phyloP scores from a whole-genome alignment of 2,113 vertebrate genomes.

The Nesoenas mayeri region DNA sequence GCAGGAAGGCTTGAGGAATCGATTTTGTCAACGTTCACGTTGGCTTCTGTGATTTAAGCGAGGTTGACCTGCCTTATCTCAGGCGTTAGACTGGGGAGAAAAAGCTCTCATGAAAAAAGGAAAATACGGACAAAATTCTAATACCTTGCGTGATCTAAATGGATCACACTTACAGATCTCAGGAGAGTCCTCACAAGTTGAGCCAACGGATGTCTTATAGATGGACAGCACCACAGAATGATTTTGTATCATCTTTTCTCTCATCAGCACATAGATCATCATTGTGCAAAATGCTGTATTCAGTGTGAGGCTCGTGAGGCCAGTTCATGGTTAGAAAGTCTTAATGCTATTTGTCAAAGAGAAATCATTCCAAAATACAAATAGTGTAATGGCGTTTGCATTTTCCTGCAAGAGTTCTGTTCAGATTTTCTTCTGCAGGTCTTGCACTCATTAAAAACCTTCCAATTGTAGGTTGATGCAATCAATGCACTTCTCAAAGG shows the following conservation, averaged over 20 bases:
- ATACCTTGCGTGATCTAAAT: background rate
- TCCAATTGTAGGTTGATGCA: slow-evolving; percentile 85
- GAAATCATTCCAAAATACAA: background rate
- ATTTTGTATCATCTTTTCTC: background rate
- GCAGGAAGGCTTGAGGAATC: background rate
- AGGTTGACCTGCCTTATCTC: background rate
- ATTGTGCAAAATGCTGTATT: background rate
- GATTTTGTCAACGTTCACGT: background rate
- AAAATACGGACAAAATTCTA: background rate
- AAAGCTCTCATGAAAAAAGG: background rate
- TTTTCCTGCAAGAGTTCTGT: background rate
- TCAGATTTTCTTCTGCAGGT: background rate
- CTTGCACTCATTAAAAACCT: background rate
- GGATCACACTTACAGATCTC: background rate
- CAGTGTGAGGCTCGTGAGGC: background rate
- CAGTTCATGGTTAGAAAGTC: background rate
- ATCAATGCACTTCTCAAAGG: slow-evolving; percentile 94
- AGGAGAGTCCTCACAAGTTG: background rate
- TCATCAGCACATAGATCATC: background rate
- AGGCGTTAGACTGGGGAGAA: background rate
- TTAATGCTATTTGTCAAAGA: background rate
- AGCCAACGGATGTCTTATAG: background rate
- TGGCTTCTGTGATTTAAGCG: background rate
- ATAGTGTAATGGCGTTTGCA: background rate
- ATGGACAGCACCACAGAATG: background rate